Percentiles rank a stretch among this genome's conserved stretches.
Conservation (phyloP, 2,888 invertebrate genomes). For the Cerastoderma edule region DNA sequence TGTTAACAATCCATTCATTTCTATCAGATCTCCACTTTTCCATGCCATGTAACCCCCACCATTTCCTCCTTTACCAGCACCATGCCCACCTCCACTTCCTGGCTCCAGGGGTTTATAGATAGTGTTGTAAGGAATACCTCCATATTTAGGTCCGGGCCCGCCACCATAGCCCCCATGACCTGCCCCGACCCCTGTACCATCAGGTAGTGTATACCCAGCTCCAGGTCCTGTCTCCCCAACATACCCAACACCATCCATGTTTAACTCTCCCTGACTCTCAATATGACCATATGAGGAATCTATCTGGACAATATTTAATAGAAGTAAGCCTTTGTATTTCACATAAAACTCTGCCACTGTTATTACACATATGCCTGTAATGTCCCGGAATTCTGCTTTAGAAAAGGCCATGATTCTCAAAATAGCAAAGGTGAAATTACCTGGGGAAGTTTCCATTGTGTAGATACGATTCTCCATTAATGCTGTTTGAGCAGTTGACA, state of each 20-base stretch:
- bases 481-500: constrained; percentile 70
- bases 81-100: constrained; percentile 73
- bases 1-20: constrained; percentile 71
- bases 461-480: constrained; percentile 69
- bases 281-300: constrained; percentile 66
- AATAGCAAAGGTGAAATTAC: constrained; percentile 71
- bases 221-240: constrained; percentile 66
- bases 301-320: constrained; percentile 69
- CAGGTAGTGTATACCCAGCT: constrained; percentile 55
- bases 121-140: constrained; percentile 70
- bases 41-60: constrained; percentile 74
- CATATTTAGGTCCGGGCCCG: constrained; percentile 56
- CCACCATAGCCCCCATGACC: constrained; percentile 74
- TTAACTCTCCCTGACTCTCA: constrained; percentile 71
- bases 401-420: constrained; percentile 67
- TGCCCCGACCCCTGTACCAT: constrained; percentile 68
- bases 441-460: constrained; percentile 66
- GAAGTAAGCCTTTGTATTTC: constrained; percentile 69
- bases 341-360: constrained; percentile 66
- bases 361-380: constrained; percentile 58
- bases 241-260: constrained; percentile 70
- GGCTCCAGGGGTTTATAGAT: constrained; percentile 64
- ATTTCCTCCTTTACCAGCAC: constrained; percentile 66
- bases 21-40: constrained; percentile 68
- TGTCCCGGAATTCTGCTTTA: constrained; percentile 66